Evolutionary conservation across 2,113 vertebrate genomes (phyloP).

Genomic region (Pteruthius melanotis): DNA sequence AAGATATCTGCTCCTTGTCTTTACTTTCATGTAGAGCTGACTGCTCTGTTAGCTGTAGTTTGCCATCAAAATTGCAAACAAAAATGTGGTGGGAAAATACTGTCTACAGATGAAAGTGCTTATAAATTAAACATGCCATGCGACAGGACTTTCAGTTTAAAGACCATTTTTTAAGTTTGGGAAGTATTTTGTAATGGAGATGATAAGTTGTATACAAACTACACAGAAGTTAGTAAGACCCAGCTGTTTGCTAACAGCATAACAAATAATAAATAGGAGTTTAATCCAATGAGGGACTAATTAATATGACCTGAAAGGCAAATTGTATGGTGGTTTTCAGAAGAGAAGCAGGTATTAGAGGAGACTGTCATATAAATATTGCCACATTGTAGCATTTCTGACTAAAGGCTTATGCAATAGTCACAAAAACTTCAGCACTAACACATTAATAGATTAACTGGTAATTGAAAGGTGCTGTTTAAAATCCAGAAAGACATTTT

Average conservation of each 20-base stretch:
- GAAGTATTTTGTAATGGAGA: slow-evolving; percentile 29
- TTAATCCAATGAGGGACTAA: slow-evolving; percentile 1
- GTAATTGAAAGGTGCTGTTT: neutral
- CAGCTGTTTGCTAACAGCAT: neutral
- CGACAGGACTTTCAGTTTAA: slow-evolving; percentile 23
- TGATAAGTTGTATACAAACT: neutral
- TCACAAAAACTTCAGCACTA: neutral
- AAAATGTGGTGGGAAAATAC: neutral
- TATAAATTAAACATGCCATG: slow-evolving; percentile 27
- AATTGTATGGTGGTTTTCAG: neutral
- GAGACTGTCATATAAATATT: neutral
- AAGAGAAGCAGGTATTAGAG: neutral
- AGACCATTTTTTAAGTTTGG: slow-evolving; percentile 19
- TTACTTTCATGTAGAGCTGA: neutral
- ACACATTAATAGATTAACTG: neutral
- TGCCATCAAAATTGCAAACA: neutral
- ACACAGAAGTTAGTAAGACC: neutral
- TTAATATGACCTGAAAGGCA: neutral
- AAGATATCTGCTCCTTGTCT: neutral
- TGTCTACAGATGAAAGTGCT: neutral
- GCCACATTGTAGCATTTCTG: neutral
- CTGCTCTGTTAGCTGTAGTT: neutral
- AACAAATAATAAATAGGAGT: neutral
- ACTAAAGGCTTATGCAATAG: neutral
- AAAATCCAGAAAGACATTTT: neutral